These are phyloP conservation scores for Thunnus maccoyii DNA, from an alignment of 2,113 vertebrate genomes.

Conservation along the genomic window DNA sequence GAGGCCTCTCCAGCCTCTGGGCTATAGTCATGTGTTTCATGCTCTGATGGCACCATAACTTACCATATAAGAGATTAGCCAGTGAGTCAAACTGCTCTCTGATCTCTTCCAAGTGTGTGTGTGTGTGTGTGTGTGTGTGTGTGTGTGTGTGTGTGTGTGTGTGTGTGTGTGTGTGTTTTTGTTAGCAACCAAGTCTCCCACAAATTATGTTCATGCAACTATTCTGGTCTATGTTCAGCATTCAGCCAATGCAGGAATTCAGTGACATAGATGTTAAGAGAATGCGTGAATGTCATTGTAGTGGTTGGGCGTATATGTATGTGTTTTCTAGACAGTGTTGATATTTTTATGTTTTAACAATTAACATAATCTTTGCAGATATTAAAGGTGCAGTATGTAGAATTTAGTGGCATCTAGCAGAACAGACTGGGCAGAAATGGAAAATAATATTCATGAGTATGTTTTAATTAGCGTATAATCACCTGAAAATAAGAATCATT, in stretches of 20 bases:
- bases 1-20: conserved; percentile 45
- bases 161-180: conserved; percentile 10
- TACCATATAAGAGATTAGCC: conserved; percentile 51
- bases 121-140: conserved; percentile 15
- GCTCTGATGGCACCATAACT: conserved; percentile 61
- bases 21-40: conserved; percentile 52
- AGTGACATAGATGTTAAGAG: background rate
- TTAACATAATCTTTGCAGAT: background rate
- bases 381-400: too few relatives aligned
- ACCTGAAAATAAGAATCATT: too few relatives aligned
- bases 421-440: too few relatives aligned
- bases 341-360: background rate
- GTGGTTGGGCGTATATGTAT: background rate
- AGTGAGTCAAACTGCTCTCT: conserved; percentile 62
- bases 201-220: background rate
- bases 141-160: background rate
- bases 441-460: too few relatives aligned
- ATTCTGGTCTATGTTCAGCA: background rate
- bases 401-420: too few relatives aligned
- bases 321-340: background rate
- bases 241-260: background rate
- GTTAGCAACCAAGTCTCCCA: background rate
- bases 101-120: conserved; percentile 41
- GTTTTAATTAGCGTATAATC: too few relatives aligned
- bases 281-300: background rate